Evolutionary conservation across 2,797 vertebrate genomes (phyloP), one percentile per base, ranked within the genome.

Genomic region (Scomberomorus guttatus): DNA sequence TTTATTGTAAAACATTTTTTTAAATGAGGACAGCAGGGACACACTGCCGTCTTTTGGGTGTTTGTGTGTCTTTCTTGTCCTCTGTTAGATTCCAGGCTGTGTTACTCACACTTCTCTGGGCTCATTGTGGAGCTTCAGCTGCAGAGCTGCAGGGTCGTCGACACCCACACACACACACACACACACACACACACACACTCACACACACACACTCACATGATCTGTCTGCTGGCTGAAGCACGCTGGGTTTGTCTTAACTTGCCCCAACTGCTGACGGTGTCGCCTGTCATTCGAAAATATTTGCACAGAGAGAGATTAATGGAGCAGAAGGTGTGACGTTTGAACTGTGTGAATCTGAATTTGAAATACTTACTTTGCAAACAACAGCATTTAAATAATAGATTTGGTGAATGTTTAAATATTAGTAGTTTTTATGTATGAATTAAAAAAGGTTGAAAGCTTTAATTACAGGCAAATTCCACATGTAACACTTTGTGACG

Each of bases 21-120:
- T 48, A 17, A 48, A 48, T 48, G 44, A 48, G 44, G 44, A 14
- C 44, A 18, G 18, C 27, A 9, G 42, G 29, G 29, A 37, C 42
- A 66, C 48, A 6, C 48, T 3, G 14, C 13, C 44, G 48, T 81
- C 39, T 63, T 52, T 22, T 13, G 46, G 32, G 56, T 52, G 44
- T 24, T 51, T 6, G 25, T 62, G n/a, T 42, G 2, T 25, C 25
- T 39, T 13, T 8, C 18, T 58, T 63, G 62, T 61, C 66, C 37
- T 62, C 50, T 3, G 24, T 2, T 50, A 60, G 70, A 77, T 80
- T 86, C 79, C 82, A 46, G 78, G 37, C 42, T 60, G 18, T 42
- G 68, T 77, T 88, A 76, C 51, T 89, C 72, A 65, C 81, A 69
- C 22, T 9, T 62, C 54, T 70, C 72, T 69, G 75, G 68, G n/a